Evolutionary conservation across 2,113 vertebrate genomes (phyloP).

Genomic region (Podarcis cretensis): DNA sequence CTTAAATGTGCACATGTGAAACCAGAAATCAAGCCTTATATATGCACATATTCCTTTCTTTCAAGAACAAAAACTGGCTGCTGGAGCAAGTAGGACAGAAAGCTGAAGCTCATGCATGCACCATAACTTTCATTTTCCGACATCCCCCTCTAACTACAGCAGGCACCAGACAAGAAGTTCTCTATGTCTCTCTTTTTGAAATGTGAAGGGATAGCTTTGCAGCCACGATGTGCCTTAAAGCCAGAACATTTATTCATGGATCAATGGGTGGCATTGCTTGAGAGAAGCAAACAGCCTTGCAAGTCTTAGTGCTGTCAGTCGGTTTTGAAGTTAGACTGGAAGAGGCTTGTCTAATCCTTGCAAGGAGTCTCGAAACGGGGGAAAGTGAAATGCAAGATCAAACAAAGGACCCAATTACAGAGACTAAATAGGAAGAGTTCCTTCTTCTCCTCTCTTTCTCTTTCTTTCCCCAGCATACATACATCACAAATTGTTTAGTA

Average conservation of each 20-base stretch:
- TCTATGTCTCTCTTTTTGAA: slow-evolving; percentile 26
- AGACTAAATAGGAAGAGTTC: slow-evolving; percentile 27
- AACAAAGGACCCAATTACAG: slow-evolving; percentile 33
- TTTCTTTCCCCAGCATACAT: background rate
- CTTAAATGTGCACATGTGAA: background rate
- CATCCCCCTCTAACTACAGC: slow-evolving; percentile 42
- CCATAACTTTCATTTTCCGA: background rate
- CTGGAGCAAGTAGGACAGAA: background rate
- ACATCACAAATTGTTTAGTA: background rate
- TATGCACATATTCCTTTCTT: background rate
- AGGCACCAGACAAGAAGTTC: slow-evolving; percentile 57
- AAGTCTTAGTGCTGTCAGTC: slow-evolving; percentile 61
- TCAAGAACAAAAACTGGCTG: background rate
- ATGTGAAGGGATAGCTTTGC: slow-evolving; percentile 52
- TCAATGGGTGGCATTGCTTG: slow-evolving; percentile 68
- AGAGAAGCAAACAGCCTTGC: slow-evolving; percentile 63
- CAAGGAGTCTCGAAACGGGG: slow-evolving; percentile 47
- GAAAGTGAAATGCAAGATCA: slow-evolving; percentile 37
- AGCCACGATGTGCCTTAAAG: slow-evolving; percentile 66
- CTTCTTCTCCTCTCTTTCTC: background rate
- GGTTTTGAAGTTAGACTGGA: slow-evolving; percentile 65
- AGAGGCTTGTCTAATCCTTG: slow-evolving; percentile 66
- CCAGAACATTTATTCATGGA: slow-evolving; percentile 72
- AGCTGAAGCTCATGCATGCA: no score
- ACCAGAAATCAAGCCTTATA: background rate